Base-by-base conservation (phyloP, 2,113 vertebrate species). In the Arvicanthis niloticus region DNA sequence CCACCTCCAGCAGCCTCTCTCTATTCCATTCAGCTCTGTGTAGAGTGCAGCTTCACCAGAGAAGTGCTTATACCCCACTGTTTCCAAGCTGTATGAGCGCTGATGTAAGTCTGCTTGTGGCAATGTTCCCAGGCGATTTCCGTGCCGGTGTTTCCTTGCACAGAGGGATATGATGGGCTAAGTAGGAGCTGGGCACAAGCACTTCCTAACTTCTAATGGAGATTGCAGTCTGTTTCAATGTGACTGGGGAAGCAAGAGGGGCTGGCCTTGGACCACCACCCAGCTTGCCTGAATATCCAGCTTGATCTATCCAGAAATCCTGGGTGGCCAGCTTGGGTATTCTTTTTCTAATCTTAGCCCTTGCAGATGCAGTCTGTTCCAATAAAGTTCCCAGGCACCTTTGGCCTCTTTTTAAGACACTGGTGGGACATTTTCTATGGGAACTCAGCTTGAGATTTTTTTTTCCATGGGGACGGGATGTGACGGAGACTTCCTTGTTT, bases 401-500 rank as follows among this genome's bases (percentile, higher is more conserved):
- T 97, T 97, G 86, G 72, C 85, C 96, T 97, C 45, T 60, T 97
- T 96, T 42, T 80, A 53, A 94, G 72, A 75, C 81, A 45, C 80
- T 51, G 12, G 26, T 70, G 68, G 56, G 62, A 93, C 34, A 26
- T 88, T 96, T 94, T 92, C 76, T 42, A 62, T 73, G 88, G 88
- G 91, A 93, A 97, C 91, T 70, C 42, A 92, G 78, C 53, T 60
- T 70, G 42, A 26, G 11, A 65, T 48, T 90, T 91, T 85, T 90
- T 84, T 93, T 87, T 82, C 95, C 58, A 73, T 60, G 56, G 86
- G 45, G 77, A 78, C 92, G 94, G 97, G 97, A 97, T 97, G 24
- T 97, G 96, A 97, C 77, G 17, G 80, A 51, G 91, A 96, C 92
- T 98, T 98, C 97, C 97, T 97, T 7, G n/a, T 96, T 97, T 98